phyloP scores from a whole-genome alignment of 2,888 invertebrate genomes.

The Aphelenchoides bicaudatus region DNA sequence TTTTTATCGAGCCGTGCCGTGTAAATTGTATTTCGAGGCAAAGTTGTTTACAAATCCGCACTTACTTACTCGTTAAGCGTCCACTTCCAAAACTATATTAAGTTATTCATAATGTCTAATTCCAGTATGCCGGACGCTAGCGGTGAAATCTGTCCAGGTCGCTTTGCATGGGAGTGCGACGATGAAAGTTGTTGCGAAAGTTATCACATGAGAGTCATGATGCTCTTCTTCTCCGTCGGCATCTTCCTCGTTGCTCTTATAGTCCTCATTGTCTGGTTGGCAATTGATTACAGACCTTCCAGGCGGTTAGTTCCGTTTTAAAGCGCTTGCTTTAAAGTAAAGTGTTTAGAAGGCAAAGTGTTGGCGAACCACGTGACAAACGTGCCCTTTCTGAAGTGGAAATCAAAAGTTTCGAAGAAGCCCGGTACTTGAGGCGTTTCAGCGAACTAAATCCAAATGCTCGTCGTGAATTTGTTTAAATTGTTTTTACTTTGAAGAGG shows the following conservation, averaged over 20 bases:
- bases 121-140: not conserved
- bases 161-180: slow-evolving; percentile 33
- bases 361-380: slow-evolving; percentile 14
- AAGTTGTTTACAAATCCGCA: too few relatives aligned
- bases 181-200: slow-evolving; percentile 34
- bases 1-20: too few relatives aligned
- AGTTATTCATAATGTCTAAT: too few relatives aligned
- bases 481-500: too few relatives aligned
- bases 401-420: slow-evolving; percentile 36
- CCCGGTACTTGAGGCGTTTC: slow-evolving; percentile 34
- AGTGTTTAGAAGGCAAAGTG: too few relatives aligned
- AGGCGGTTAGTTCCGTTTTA: slow-evolving; percentile 24
- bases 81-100: not conserved
- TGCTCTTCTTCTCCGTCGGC: slow-evolving; percentile 34
- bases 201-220: slow-evolving; percentile 38
- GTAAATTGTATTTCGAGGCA: too few relatives aligned
- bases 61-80: too few relatives aligned
- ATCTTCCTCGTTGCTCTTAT: slow-evolving; percentile 32
- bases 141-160: slow-evolving; percentile 30
- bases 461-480: slow-evolving; percentile 17
- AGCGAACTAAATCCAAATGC: slow-evolving; percentile 31
- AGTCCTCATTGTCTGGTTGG: slow-evolving; percentile 31
- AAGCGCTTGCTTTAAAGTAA: too few relatives aligned
- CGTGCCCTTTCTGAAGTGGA: slow-evolving; percentile 34
- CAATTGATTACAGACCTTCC: slow-evolving; percentile 34